These are phyloP conservation scores for Pygathrix nemaeus DNA, from an alignment of 2,113 vertebrate genomes.

Conservation along the genomic window DNA sequence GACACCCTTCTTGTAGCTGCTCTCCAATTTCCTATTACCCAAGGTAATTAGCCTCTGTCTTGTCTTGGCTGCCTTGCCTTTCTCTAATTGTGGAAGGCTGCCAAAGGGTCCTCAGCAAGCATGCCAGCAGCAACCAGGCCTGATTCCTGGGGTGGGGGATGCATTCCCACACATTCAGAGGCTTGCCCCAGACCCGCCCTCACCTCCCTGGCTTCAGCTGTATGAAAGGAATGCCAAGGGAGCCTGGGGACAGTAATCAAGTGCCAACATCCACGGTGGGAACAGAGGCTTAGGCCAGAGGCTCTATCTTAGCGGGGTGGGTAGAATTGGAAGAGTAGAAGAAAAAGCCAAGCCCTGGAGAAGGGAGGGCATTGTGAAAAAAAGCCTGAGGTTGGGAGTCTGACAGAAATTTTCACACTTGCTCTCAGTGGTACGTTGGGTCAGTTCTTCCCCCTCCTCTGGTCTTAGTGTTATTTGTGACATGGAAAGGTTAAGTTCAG, in stretches of 20 bases:
- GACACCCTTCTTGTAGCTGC: constrained; percentile 17
- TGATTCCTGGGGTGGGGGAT: constrained; percentile 70
- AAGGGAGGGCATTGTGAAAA: not conserved
- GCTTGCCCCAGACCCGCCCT: constrained; percentile 61
- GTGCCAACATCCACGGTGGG: not conserved
- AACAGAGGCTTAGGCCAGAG: not conserved
- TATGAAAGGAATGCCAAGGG: constrained; percentile 21
- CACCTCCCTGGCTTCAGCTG: constrained; percentile 57
- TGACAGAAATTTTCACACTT: not conserved
- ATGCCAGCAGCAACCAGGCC: constrained; percentile 47
- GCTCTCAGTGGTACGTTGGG: not conserved
- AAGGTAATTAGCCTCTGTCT: constrained; percentile 69
- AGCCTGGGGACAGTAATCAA: not conserved
- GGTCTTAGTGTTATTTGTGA: not conserved
- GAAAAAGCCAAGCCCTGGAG: not conserved
- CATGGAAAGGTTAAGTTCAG: not conserved
- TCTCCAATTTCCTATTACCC: constrained; percentile 71
- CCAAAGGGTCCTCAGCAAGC: constrained; percentile 58
- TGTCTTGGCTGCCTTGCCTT: constrained; percentile 73
- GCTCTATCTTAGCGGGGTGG: not conserved
- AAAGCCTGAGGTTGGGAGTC: not conserved
- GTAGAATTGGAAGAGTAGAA: not conserved
- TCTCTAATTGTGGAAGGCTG: constrained; percentile 72
- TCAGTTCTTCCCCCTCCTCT: not conserved
- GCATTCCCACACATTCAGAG: constrained; percentile 58